Conservation (phyloP, 1,140 invertebrate species). For the Zaprionus inermis region DNA sequence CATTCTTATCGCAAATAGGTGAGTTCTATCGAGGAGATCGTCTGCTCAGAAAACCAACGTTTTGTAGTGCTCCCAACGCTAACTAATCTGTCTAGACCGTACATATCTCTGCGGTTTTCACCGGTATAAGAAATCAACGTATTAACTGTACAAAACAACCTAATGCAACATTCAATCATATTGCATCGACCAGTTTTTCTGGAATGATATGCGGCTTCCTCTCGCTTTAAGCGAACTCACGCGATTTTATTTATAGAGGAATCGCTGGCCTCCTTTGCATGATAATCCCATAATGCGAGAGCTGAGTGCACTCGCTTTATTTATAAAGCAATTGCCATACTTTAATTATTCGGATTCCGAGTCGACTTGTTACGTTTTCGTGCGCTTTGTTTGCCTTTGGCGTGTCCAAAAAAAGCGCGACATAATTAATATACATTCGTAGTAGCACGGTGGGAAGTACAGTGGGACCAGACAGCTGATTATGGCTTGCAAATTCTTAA, state of each 20-base stretch:
- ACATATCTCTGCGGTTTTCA: neutral
- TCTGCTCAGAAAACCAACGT: neutral
- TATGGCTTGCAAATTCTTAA: too few relatives aligned
- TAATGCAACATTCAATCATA: neutral
- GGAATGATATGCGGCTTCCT: neutral
- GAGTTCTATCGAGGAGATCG: neutral
- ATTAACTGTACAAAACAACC: neutral
- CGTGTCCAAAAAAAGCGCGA: constrained; percentile 7
- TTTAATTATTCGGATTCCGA: constrained; percentile 27
- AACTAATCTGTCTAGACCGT: neutral
- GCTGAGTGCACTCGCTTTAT: constrained; percentile 6
- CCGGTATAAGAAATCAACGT: neutral
- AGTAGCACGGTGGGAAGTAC: neutral
- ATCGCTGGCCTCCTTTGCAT: neutral
- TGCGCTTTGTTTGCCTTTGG: constrained; percentile 8
- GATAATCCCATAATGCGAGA: neutral
- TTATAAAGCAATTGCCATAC: constrained; percentile 19
- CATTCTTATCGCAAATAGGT: neutral
- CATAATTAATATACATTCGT: constrained; percentile 10
- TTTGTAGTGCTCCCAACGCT: neutral
- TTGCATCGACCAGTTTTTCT: neutral
- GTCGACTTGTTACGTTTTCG: neutral
- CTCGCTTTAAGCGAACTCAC: neutral
- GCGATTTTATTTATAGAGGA: constrained; percentile 1
- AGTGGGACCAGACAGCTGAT: neutral